Conservation (phyloP, 2,113 vertebrate genomes). For the Empidonax traillii region DNA sequence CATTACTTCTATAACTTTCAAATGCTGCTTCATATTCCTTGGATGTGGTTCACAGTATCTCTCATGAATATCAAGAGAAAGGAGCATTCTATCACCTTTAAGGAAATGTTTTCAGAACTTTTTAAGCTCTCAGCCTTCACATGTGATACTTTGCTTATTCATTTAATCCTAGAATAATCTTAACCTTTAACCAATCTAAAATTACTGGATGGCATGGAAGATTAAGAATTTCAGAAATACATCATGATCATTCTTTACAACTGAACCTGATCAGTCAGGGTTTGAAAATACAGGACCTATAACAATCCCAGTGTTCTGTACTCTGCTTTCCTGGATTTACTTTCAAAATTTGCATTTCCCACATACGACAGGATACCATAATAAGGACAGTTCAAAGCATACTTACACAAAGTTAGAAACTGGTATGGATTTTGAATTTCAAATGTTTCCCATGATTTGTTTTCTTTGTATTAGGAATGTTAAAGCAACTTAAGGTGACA, state of each 20-base stretch:
- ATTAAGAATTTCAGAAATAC: background rate
- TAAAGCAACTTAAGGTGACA: constrained; percentile 24
- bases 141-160: background rate
- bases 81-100: background rate
- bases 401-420: background rate
- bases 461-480: background rate
- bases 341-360: background rate
- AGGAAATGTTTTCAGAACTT: background rate
- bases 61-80: background rate
- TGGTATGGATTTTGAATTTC: background rate
- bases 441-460: background rate
- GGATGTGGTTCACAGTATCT: background rate
- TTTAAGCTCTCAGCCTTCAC: background rate
- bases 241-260: background rate
- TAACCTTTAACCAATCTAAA: background rate
- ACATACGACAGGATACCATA: background rate
- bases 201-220: background rate
- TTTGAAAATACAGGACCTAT: background rate
- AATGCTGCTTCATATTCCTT: background rate
- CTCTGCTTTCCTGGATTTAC: background rate
- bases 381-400: background rate
- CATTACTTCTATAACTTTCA: background rate
- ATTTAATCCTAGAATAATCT: background rate
- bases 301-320: background rate
- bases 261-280: background rate